Conservation (phyloP, 2,113 vertebrate genomes). For the Symphodus melops region DNA sequence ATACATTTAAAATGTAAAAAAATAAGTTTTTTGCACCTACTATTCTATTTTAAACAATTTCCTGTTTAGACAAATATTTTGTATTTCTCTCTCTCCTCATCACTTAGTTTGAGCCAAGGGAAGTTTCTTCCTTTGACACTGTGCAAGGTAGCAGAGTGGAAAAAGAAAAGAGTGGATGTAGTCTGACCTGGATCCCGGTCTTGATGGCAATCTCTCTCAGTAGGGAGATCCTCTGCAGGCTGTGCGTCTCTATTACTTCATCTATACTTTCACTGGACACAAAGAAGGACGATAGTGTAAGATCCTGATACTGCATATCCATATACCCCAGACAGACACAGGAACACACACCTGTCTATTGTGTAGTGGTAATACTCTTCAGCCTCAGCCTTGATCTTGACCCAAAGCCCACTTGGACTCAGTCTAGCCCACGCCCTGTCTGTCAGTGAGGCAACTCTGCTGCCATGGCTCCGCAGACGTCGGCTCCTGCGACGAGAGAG, state of each 20-base stretch:
- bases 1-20: not conserved
- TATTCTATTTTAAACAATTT: too few relatives aligned
- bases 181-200: constrained; percentile 93
- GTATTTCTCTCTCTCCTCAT: too few relatives aligned
- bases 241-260: constrained; percentile 87
- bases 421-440: constrained; percentile 89
- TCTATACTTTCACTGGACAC: constrained; percentile 88
- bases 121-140: too few relatives aligned
- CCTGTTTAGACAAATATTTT: too few relatives aligned
- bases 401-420: constrained; percentile 92
- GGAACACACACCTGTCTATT: constrained; percentile 85
- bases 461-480: constrained; percentile 84
- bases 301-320: constrained; percentile 5
- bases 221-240: constrained; percentile 92
- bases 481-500: constrained; percentile 91
- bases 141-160: too few relatives aligned
- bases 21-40: not conserved
- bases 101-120: too few relatives aligned
- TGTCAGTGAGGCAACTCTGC: constrained; percentile 71
- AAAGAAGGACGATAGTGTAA: constrained; percentile 39
- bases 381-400: constrained; percentile 88
- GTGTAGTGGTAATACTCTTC: constrained; percentile 89
- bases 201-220: constrained; percentile 94
- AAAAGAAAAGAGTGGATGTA: not conserved
- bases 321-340: constrained; percentile 2